Evolutionary conservation across 1,140 invertebrate genomes (phyloP).

Genomic region (Stegodyphus dumicola): DNA sequence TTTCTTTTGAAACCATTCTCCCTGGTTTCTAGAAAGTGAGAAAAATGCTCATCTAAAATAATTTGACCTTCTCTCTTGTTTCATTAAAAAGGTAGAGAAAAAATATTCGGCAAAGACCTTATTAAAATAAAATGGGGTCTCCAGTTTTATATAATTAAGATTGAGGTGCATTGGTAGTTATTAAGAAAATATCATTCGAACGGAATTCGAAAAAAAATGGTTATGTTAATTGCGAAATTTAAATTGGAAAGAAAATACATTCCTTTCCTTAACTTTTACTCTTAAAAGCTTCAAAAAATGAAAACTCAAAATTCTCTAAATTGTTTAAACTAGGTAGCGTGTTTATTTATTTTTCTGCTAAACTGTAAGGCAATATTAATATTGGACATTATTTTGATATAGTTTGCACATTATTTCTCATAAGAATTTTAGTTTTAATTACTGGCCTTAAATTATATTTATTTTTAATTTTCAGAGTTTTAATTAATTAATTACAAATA

Average conservation of each 20-base stretch:
- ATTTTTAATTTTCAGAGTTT: no score
- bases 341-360: no score
- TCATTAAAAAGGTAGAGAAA: constrained; percentile 18
- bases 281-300: no score
- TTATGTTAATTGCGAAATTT: constrained; percentile 41
- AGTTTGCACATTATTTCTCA: no score
- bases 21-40: neutral
- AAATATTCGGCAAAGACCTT: constrained; percentile 9
- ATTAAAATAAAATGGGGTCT: constrained; percentile 52
- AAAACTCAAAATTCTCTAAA: no score
- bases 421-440: no score
- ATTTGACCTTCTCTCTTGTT: constrained; percentile 29
- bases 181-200: constrained; percentile 1
- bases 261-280: no score
- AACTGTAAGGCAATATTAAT: no score
- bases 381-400: no score
- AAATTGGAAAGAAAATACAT: constrained; percentile 10
- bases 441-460: no score
- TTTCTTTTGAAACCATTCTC: neutral
- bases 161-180: neutral
- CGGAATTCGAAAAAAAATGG: constrained; percentile 29
- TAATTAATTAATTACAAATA: no score
- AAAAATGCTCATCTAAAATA: constrained; percentile 31
- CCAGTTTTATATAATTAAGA: constrained; percentile 51
- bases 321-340: no score